phyloP scores from a whole-genome alignment of 2,113 vertebrate genomes.

The Grallaria varia region DNA sequence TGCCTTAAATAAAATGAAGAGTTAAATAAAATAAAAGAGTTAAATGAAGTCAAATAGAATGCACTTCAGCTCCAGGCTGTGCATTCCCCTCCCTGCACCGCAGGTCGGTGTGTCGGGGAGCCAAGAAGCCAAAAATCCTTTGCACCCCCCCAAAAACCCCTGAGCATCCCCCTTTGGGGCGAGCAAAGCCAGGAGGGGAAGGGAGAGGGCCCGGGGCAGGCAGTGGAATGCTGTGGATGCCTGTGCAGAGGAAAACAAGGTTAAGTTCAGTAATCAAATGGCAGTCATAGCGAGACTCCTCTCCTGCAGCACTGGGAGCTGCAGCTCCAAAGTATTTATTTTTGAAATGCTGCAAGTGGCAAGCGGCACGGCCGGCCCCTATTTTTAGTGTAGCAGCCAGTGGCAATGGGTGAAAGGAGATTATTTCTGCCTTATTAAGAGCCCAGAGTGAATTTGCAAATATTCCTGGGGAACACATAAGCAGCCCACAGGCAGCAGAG shows the following conservation, averaged over 20 bases:
- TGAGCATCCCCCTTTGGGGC: accelerated
- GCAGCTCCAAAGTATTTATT: slow-evolving; percentile 17
- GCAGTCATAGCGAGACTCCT: not conserved
- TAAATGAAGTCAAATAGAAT: not conserved
- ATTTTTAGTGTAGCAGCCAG: slow-evolving; percentile 45
- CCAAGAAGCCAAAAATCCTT: not conserved
- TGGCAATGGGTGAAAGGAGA: slow-evolving; percentile 22
- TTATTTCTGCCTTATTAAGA: slow-evolving; percentile 15
- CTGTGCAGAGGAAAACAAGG: not conserved
- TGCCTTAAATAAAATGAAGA: accelerated
- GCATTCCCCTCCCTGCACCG: accelerated
- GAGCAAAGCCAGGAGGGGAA: not conserved
- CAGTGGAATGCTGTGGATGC: accelerated
- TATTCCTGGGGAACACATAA: not conserved
- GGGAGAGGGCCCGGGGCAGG: not conserved
- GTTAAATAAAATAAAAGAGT: not conserved
- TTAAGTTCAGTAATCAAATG: slow-evolving; percentile 22
- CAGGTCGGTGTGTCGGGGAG: not conserved
- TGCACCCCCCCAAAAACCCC: not conserved
- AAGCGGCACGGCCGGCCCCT: not conserved
- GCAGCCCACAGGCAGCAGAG: not conserved
- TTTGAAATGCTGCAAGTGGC: slow-evolving; percentile 48
- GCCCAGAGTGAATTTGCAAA: not conserved
- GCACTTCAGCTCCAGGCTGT: not conserved
- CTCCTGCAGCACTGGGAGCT: slow-evolving; percentile 34